A percentile compares a stretch with the other conserved stretches of the same genome.
Conservation (phyloP, 2,888 invertebrate species). For the Branchellion lobata region DNA sequence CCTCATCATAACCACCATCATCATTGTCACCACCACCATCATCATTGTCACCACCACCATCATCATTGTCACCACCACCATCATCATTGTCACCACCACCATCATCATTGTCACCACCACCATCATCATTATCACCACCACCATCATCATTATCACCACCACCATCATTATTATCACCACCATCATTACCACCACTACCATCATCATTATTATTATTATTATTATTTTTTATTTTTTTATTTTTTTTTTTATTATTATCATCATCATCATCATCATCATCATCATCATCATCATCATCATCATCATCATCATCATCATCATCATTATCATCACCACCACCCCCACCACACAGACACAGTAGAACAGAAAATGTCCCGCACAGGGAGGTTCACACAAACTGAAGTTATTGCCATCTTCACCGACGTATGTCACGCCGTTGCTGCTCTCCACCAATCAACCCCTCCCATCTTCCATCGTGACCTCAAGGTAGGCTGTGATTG, state of each 20-base stretch:
- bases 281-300: slow-evolving; percentile 18
- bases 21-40: background rate
- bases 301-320: slow-evolving; percentile 6
- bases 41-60: background rate
- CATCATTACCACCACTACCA: background rate
- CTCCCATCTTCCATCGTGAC: slow-evolving; percentile 4
- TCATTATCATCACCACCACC: background rate
- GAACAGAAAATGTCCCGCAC: background rate
- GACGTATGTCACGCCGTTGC: slow-evolving; percentile 8
- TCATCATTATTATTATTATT: no score
- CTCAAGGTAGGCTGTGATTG: background rate
- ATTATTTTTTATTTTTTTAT: background rate
- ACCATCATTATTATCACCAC: background rate
- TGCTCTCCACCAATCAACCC: slow-evolving; percentile 3
- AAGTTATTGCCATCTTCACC: background rate
- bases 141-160: background rate
- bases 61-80: background rate
- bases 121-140: background rate
- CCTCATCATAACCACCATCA: background rate
- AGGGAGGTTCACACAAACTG: background rate
- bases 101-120: background rate
- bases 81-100: background rate
- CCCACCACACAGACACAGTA: background rate
- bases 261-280: slow-evolving; percentile 19
- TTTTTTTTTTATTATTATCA: background rate